Base-by-base conservation (phyloP, 2,888 invertebrate genomes). In the Drosophila mayaguana region DNA sequence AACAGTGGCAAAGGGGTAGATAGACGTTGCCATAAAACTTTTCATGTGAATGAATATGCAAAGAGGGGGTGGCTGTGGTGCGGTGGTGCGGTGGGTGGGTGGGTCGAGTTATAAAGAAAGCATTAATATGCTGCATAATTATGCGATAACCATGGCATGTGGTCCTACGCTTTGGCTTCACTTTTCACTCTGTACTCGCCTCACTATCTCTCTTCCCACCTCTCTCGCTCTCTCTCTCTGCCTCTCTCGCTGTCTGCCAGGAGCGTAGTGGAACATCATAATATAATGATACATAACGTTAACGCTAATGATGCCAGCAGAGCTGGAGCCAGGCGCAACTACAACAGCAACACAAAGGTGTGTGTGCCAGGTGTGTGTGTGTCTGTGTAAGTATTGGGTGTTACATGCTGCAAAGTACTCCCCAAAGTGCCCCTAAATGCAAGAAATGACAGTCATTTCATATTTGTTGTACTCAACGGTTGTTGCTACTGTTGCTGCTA, bases 391-490 rank as follows among this genome's bases (percentile, higher is more conserved):
- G 78, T 80, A 85, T 87, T 85, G 84, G 88, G 85, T 89, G 81
- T 88, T 88, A 86, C 88, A 88, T 73, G 83, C 74, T 88, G 80
- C 86, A 84, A 88, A 88, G 81, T 88, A 86, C 83, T 88, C 89
- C 89, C 90, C 80, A 80, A 90, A 90, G 90, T 90, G 89, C 89
- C 83, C 83, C 88, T 89, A 88, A 88, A 90, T 86, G 86, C 86
- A 88, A 83, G 82, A 81, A 90, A 88, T 87, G 84, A 81, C 87
- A 89, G 82, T 80, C 84, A 89, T 89, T 90, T 85, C 81, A 85
- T 81, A 80, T 86, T 87, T 83, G 82, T 81, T 83, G 83, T 87
- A 78, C 83, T 81, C 83, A 78, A 68, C 72, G 83, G 83, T 40
- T 45, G 22, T 7, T 45, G 48, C 50, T 67, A 68, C 28, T 36